Evolutionary conservation across 2,797 vertebrate genomes (phyloP).

Genomic region (Chaetodon trifasciatus): DNA sequence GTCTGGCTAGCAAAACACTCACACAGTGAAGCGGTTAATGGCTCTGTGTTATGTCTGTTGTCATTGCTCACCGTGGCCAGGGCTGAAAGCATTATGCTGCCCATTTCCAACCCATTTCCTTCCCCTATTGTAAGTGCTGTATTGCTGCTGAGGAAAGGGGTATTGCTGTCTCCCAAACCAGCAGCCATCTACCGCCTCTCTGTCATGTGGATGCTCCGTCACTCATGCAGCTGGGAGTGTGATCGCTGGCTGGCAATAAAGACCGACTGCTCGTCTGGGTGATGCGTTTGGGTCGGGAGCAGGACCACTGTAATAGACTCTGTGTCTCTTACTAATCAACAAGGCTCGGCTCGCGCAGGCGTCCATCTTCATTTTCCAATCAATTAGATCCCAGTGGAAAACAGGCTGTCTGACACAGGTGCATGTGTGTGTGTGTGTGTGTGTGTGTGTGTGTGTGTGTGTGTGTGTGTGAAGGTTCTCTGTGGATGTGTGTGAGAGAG

Average conservation of each 20-base stretch:
- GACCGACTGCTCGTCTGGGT: conserved; percentile 44
- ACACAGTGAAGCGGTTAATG: conserved; percentile 67
- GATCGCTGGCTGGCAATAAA: conserved; percentile 31
- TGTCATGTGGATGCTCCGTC: conserved; percentile 26
- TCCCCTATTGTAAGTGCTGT: conserved; percentile 42
- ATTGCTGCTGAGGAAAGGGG: conserved; percentile 30
- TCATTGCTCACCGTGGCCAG: conserved; percentile 60
- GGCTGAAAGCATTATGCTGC: conserved; percentile 66
- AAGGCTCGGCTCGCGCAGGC: conserved; percentile 33
- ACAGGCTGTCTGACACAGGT: conserved; percentile 50
- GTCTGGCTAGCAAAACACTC: conserved; percentile 58
- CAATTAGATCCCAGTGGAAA: conserved; percentile 63
- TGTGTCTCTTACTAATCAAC: conserved; percentile 54
- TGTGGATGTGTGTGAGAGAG: conserved; percentile 24
- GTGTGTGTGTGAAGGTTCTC: conserved; percentile 26
- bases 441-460: conserved; percentile 25
- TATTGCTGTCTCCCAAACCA: conserved; percentile 36
- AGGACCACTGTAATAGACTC: conserved; percentile 42
- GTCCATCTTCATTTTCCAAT: conserved; percentile 66
- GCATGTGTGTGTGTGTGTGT: conserved; percentile 27
- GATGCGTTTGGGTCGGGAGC: conserved; percentile 48
- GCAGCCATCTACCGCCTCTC: conserved; percentile 13
- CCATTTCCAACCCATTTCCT: conserved; percentile 71
- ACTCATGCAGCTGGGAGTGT: conserved; percentile 40
- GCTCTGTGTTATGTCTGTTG: conserved; percentile 73